Evolutionary conservation across 1,140 invertebrate genomes (phyloP).

Genomic region (Drosophila melanogaster): DNA sequence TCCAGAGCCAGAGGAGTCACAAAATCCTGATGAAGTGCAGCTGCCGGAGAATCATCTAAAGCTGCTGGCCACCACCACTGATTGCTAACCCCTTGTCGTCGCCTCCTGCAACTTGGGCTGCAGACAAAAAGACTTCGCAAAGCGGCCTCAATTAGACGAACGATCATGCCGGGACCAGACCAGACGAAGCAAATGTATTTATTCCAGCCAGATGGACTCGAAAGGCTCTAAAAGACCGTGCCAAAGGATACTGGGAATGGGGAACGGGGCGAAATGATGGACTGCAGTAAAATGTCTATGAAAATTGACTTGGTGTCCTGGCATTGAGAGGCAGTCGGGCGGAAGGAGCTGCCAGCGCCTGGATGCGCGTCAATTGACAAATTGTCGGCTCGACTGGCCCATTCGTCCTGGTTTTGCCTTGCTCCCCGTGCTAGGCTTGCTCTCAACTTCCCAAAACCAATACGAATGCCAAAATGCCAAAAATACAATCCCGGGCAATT

Average conservation of each 20-base stretch:
- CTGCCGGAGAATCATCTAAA: not conserved
- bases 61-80: constrained; percentile 5
- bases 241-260: constrained; percentile 6
- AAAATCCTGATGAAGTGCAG: not conserved
- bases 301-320: constrained; percentile 58
- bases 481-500: no score
- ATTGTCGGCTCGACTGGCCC: constrained; percentile 47
- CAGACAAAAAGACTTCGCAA: not conserved
- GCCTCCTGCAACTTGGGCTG: not conserved
- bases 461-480: no score
- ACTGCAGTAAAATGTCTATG: constrained; percentile 70
- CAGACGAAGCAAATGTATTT: constrained; percentile 62
- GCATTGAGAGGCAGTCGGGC: constrained; percentile 68
- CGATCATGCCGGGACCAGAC: constrained; percentile 20
- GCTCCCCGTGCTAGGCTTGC: no score
- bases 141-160: constrained; percentile 7
- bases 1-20: not conserved
- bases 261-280: constrained; percentile 20
- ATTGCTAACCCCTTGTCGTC: constrained; percentile 5
- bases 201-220: constrained; percentile 75
- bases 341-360: constrained; percentile 73
- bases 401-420: no score
- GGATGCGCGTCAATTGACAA: constrained; percentile 78
- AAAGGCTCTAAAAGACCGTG: constrained; percentile 69
- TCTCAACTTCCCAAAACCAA: no score